Evolutionary conservation across 2,888 invertebrate species (phyloP).

Genomic region (Tupiocoris notatus): DNA sequence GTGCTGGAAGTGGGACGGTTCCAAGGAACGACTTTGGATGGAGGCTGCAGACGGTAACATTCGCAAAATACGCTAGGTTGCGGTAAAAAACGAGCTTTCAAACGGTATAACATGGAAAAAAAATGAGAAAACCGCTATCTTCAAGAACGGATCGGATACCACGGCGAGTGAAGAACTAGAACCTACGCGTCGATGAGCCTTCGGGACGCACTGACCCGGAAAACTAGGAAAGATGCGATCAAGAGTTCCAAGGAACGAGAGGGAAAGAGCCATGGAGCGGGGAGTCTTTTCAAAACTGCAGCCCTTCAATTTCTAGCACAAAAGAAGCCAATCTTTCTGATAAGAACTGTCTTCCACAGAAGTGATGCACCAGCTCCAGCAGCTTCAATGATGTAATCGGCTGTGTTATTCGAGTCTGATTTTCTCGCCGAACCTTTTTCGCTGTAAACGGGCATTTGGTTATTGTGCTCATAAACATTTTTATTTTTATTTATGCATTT

Average conservation of each 20-base stretch:
- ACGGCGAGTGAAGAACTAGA: slow-evolving; percentile 17
- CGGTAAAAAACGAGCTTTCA: slow-evolving; percentile 7
- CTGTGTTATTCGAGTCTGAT: too few relatives aligned
- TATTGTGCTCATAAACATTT: too few relatives aligned
- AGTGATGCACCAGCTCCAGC: not conserved
- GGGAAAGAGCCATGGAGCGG: not conserved
- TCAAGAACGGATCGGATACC: not conserved
- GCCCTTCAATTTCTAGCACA: slow-evolving; percentile 34
- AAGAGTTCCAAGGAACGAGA: not conserved
- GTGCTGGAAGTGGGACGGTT: too few relatives aligned
- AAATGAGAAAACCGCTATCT: not conserved
- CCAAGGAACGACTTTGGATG: too few relatives aligned
- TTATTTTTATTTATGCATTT: too few relatives aligned
- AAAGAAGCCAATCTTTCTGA: slow-evolving; percentile 28
- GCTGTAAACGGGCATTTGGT: too few relatives aligned
- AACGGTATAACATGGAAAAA: too few relatives aligned
- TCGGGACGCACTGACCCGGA: slow-evolving; percentile 25
- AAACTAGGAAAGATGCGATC: slow-evolving; percentile 30
- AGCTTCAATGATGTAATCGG: too few relatives aligned
- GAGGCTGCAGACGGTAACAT: too few relatives aligned
- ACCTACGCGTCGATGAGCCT: slow-evolving; percentile 3
- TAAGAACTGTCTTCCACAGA: slow-evolving; percentile 25
- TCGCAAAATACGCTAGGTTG: too few relatives aligned
- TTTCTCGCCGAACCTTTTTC: too few relatives aligned
- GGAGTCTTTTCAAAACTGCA: slow-evolving; percentile 33